phyloP scores from a whole-genome alignment of 2,797 vertebrate species.

The Cuniculus paca region DNA sequence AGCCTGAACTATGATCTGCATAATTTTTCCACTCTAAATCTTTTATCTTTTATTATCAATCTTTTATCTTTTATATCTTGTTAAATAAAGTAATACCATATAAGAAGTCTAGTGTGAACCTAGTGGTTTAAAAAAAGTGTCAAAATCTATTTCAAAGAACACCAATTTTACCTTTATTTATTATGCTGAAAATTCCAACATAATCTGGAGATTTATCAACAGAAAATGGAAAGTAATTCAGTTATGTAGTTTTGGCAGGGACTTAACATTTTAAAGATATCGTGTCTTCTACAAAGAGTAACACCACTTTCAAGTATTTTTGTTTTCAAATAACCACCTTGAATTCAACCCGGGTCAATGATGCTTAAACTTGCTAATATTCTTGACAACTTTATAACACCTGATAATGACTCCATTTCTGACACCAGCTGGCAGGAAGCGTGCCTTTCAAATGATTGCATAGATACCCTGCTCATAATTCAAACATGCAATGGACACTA shows the following conservation, averaged over 20 bases:
- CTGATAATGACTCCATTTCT: constrained; percentile 56
- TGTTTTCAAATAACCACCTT: constrained; percentile 51
- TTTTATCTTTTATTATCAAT: neutral
- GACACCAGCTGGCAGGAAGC: constrained; percentile 57
- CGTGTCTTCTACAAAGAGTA: neutral
- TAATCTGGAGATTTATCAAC: neutral
- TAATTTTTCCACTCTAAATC: neutral
- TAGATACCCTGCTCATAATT: constrained; percentile 42
- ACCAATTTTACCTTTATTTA: neutral
- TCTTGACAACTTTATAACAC: constrained; percentile 71
- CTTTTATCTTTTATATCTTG: neutral
- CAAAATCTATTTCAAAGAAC: constrained; percentile 13
- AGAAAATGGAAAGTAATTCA: neutral
- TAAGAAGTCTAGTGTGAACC: neutral
- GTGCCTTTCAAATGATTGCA: constrained; percentile 55
- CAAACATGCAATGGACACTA: constrained; percentile 31
- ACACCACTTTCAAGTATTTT: neutral
- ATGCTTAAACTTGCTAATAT: constrained; percentile 69
- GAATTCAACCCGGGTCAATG: constrained; percentile 51
- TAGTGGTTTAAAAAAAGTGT: neutral
- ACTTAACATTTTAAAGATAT: constrained; percentile 12
- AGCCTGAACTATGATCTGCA: neutral
- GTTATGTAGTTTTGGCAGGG: neutral
- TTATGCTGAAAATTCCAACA: neutral
- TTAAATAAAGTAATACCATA: neutral